Evolutionary conservation across 1,140 invertebrate genomes (phyloP).

Genomic region (Hesperophylax magnus): DNA sequence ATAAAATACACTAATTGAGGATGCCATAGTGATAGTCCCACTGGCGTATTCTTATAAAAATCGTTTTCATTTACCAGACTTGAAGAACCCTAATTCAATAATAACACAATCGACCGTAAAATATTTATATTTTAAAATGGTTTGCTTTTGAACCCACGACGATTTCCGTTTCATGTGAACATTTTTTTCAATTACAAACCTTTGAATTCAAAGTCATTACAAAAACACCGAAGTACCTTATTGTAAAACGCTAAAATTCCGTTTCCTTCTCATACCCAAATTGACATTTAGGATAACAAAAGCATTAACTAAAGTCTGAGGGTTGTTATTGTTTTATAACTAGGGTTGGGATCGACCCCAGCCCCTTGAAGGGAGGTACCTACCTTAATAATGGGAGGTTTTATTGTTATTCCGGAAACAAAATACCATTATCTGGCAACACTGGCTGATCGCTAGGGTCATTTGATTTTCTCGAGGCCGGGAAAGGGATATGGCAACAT

Average conservation of each 20-base stretch:
- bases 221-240: too few relatives aligned
- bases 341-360: not conserved
- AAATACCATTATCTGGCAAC: slow-evolving; percentile 28
- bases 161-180: too few relatives aligned
- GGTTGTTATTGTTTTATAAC: slow-evolving; percentile 35
- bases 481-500: not conserved
- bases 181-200: too few relatives aligned
- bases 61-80: too few relatives aligned
- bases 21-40: too few relatives aligned
- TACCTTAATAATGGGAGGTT: not conserved
- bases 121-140: too few relatives aligned
- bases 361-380: not conserved
- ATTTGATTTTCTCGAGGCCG: not conserved
- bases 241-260: not conserved
- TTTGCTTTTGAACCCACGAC: too few relatives aligned
- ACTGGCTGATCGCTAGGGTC: not conserved
- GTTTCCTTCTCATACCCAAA: not conserved
- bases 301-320: slow-evolving; percentile 7
- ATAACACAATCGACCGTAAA: too few relatives aligned
- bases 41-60: too few relatives aligned
- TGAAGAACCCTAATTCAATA: too few relatives aligned
- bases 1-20: too few relatives aligned
- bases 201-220: too few relatives aligned
- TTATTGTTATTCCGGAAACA: slow-evolving; percentile 32
- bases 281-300: slow-evolving; percentile 11